A percentile compares a stretch with the other conserved stretches of the same genome.
phyloP scores from a whole-genome alignment of 2,888 invertebrate genomes.

The Zele albiditarsus region DNA sequence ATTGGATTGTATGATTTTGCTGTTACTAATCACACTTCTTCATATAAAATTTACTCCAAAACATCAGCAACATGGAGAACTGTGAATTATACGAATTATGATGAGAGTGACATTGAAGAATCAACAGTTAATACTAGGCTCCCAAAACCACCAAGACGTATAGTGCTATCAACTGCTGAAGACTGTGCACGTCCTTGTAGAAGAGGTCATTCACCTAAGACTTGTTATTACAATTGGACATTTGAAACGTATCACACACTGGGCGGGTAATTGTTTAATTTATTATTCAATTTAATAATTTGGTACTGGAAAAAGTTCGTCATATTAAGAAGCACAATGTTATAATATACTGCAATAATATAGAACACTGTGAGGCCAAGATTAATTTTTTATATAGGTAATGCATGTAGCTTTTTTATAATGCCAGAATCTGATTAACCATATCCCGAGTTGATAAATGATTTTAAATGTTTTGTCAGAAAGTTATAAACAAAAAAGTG shows the following conservation, averaged over 20 bases:
- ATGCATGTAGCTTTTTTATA: no score
- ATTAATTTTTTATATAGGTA: no score
- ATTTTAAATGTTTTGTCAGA: no score
- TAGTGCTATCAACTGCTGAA: constrained; percentile 41
- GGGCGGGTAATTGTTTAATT: constrained; percentile 31
- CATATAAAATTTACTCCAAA: constrained; percentile 13
- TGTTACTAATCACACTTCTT: background rate
- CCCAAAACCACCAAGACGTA: no score
- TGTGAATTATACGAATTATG: background rate
- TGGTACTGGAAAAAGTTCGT: no score
- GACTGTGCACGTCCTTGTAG: constrained; percentile 64
- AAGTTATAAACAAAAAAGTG: no score
- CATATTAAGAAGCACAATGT: no score
- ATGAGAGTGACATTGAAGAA: background rate
- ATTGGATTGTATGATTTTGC: background rate
- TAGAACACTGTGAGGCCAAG: no score
- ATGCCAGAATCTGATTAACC: no score
- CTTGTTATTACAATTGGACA: constrained; percentile 59
- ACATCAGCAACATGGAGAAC: constrained; percentile 22
- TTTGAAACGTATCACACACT: constrained; percentile 54
- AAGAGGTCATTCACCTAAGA: constrained; percentile 53
- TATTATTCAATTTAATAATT: constrained; percentile 20
- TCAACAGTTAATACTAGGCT: background rate
- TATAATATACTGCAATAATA: no score
- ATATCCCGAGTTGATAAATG: no score